A percentile compares a stretch with the other conserved stretches of the same genome.
Conservation (phyloP, 2,113 vertebrate species). For the Artemisiospiza belli region DNA sequence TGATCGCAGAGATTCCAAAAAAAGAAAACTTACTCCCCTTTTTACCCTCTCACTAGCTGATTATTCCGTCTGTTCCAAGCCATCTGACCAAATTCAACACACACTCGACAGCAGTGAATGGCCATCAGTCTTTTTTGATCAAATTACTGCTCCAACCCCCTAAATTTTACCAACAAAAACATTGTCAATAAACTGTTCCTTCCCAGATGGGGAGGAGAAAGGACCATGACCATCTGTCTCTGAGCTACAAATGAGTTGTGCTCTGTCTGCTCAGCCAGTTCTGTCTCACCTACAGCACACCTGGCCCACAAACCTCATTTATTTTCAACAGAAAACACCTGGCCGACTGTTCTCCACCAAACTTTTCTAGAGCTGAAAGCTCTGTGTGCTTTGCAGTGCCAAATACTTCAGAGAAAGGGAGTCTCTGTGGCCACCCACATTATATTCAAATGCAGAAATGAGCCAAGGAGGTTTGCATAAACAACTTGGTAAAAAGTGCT, state of each 20-base stretch:
- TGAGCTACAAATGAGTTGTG: not conserved
- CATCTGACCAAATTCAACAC: not conserved
- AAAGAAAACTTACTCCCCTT: not conserved
- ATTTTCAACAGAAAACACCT: not conserved
- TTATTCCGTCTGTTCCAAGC: not conserved
- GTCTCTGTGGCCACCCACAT: constrained; percentile 32
- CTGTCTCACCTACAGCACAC: not conserved
- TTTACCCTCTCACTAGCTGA: not conserved
- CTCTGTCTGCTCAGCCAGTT: not conserved
- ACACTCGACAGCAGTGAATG: not conserved
- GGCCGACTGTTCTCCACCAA: not conserved
- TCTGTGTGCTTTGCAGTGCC: not conserved
- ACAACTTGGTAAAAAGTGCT: constrained; percentile 5
- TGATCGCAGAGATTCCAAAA: not conserved
- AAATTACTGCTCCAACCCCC: not conserved
- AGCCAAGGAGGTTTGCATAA: constrained; percentile 50
- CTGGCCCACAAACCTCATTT: not conserved
- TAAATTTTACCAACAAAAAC: not conserved
- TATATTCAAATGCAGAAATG: not conserved
- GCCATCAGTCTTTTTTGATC: not conserved
- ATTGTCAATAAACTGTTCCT: not conserved
- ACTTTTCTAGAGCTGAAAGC: not conserved
- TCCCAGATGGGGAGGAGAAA: not conserved
- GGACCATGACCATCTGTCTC: not conserved
- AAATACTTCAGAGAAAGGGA: not conserved